These are phyloP conservation scores for Ectemnius cavifrons DNA, from an alignment of 2,888 invertebrate genomes.

Conservation along the genomic window DNA sequence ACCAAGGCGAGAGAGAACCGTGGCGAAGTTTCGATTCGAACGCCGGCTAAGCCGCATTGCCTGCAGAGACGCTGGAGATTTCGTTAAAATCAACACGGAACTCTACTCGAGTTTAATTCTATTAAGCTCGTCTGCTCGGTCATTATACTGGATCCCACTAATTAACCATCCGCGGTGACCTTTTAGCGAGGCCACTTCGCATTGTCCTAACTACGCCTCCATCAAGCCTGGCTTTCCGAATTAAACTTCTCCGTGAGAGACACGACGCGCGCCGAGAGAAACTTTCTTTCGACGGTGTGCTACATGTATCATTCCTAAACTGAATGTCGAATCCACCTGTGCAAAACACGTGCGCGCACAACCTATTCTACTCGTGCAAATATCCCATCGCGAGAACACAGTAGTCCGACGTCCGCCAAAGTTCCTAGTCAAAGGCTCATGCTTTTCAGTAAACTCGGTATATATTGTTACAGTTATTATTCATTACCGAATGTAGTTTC, in stretches of 20 bases:
- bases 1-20: conserved; percentile 50
- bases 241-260: too few relatives aligned
- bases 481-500: too few relatives aligned
- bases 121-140: conserved; percentile 47
- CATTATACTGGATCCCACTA: conserved; percentile 29
- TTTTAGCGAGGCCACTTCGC: not conserved
- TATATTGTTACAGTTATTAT: too few relatives aligned
- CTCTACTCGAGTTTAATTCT: conserved; percentile 56
- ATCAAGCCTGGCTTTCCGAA: too few relatives aligned
- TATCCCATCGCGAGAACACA: too few relatives aligned
- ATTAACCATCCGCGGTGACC: conserved; percentile 27
- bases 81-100: conserved; percentile 63
- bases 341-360: too few relatives aligned
- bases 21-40: conserved; percentile 56
- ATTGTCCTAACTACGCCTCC: not conserved
- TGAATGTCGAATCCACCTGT: too few relatives aligned
- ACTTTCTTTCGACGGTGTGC: not conserved
- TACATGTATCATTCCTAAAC: too few relatives aligned
- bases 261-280: not conserved
- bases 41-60: conserved; percentile 26
- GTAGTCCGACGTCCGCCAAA: too few relatives aligned
- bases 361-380: too few relatives aligned
- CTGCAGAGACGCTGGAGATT: conserved; percentile 44
- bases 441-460: too few relatives aligned
- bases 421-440: too few relatives aligned